Conservation (phyloP, 2,113 vertebrate genomes). For the Semnornis frantzii region DNA sequence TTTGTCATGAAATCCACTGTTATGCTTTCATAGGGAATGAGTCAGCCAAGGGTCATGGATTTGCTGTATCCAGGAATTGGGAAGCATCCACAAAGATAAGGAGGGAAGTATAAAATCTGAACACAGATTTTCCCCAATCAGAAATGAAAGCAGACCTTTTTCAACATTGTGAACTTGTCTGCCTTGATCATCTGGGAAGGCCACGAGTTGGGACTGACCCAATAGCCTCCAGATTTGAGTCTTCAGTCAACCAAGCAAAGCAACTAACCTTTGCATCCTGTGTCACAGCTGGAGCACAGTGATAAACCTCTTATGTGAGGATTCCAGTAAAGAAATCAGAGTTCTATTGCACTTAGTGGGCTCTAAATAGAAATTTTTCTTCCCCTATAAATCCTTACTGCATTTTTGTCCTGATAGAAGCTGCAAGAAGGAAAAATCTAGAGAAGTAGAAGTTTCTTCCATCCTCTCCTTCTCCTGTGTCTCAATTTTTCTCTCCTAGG, state of each 20-base stretch:
- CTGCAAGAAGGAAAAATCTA: background rate
- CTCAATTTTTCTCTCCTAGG: background rate
- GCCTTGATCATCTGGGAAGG: slow-evolving; percentile 10
- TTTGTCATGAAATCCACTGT: slow-evolving; percentile 56
- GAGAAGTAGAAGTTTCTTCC: background rate
- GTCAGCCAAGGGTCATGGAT: slow-evolving; percentile 19
- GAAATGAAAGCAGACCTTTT: slow-evolving; percentile 20
- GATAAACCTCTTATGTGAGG: background rate
- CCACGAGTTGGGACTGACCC: slow-evolving; percentile 15
- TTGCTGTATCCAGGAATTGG: background rate
- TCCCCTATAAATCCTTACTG: background rate
- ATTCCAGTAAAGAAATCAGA: background rate
- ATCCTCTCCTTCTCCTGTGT: background rate
- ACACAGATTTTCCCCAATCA: background rate
- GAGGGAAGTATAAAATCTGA: slow-evolving; percentile 9
- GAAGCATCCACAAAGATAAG: background rate
- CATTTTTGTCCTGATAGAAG: background rate
- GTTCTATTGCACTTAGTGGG: background rate
- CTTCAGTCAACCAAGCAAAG: slow-evolving; percentile 47
- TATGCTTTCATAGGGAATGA: background rate
- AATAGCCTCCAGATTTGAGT: slow-evolving; percentile 13
- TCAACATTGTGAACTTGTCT: background rate
- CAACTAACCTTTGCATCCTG: slow-evolving; percentile 35
- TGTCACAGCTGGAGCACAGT: slow-evolving; percentile 35
- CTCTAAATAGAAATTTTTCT: background rate